phyloP scores from a whole-genome alignment of 2,888 invertebrate genomes.

The Dioctria rufipes region DNA sequence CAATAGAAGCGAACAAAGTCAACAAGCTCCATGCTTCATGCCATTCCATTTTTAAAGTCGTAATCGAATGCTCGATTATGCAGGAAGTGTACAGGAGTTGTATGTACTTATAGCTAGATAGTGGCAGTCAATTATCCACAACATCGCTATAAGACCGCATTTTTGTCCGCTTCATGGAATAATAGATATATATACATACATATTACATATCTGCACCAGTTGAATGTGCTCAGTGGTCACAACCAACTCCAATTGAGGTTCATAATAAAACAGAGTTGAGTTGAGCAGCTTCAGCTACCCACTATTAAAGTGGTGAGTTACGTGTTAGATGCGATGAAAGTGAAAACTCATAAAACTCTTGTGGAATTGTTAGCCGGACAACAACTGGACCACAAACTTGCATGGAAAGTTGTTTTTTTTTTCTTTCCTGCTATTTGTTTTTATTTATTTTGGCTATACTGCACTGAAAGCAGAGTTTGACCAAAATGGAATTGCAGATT shows the following conservation, averaged over 20 bases:
- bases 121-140: neutral
- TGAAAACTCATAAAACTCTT: conserved; percentile 44
- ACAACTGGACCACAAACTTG: conserved; percentile 32
- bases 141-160: neutral
- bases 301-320: neutral
- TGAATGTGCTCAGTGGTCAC: neutral
- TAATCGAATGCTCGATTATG: neutral
- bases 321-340: conserved; percentile 20
- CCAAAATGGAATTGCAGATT: too few species aligned
- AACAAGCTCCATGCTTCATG: neutral
- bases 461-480: too few species aligned
- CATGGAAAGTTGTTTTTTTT: conserved; percentile 5
- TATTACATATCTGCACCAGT: neutral
- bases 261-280: too few species aligned
- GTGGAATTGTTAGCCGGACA: conserved; percentile 12
- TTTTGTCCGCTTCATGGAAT: neutral
- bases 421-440: neutral
- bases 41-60: neutral
- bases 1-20: neutral
- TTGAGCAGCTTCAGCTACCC: too few species aligned
- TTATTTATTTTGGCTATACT: too few species aligned
- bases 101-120: neutral
- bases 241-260: too few species aligned
- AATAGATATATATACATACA: neutral
- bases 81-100: conserved; percentile 20